Evolutionary conservation across 2,797 vertebrate species (phyloP).

Genomic region (Morus bassanus): DNA sequence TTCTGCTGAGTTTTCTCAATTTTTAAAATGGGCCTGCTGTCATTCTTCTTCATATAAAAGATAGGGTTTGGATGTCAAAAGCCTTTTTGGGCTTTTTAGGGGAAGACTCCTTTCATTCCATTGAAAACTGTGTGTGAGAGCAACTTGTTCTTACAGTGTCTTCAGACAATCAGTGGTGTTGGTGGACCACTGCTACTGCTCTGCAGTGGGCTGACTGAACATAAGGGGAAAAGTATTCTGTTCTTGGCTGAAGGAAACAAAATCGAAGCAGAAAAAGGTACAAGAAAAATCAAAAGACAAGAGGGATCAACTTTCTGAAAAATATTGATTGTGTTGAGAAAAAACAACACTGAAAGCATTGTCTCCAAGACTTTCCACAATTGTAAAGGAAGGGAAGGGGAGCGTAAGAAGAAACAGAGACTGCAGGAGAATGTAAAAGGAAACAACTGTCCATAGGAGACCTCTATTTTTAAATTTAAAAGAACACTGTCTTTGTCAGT

Average conservation of each 20-base stretch:
- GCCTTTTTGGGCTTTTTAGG: not conserved
- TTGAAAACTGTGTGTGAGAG: not conserved
- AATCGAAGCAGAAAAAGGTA: not conserved
- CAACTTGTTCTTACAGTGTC: not conserved
- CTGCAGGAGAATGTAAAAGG: not conserved
- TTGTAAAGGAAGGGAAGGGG: not conserved
- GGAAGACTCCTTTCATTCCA: not conserved
- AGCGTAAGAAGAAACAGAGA: not conserved
- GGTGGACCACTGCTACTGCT: not conserved
- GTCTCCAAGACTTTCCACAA: not conserved
- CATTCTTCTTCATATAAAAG: not conserved
- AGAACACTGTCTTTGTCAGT: not conserved
- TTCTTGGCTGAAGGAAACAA: not conserved
- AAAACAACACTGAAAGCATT: not conserved
- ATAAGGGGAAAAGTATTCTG: not conserved
- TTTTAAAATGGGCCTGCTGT: not conserved
- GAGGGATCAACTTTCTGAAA: not conserved
- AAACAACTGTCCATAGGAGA: not conserved
- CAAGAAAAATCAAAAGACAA: not conserved
- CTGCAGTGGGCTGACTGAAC: not conserved
- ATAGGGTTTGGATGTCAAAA: not conserved
- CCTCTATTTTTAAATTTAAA: not conserved
- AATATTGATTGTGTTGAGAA: not conserved
- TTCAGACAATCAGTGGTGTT: rapidly evolving
- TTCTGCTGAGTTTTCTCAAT: not conserved